A percentile compares a stretch with the other conserved stretches of the same genome.
phyloP scores from a whole-genome alignment of 2,888 invertebrate species.

The Heliconius ismenius region DNA sequence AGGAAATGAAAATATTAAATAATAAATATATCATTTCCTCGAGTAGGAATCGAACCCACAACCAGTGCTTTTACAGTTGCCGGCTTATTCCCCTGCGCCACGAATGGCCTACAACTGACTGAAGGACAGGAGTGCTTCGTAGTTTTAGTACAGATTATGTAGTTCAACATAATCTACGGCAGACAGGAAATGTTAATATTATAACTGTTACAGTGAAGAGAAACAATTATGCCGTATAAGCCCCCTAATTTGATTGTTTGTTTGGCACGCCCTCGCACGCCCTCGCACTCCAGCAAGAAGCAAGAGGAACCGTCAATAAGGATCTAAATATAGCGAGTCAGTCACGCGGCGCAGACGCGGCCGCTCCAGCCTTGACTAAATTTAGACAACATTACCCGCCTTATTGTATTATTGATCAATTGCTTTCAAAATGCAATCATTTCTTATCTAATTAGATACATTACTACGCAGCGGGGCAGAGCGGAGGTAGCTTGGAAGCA shows the following conservation, averaged over 20 bases:
- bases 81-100: no score
- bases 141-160: background rate
- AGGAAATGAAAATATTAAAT: no score
- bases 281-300: slow-evolving; percentile 41
- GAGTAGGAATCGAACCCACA: no score
- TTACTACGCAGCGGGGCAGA: background rate
- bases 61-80: no score
- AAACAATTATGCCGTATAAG: slow-evolving; percentile 12
- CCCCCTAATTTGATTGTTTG: slow-evolving; percentile 54
- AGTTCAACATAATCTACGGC: background rate
- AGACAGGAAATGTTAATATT: background rate
- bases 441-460: slow-evolving; percentile 7
- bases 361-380: slow-evolving; percentile 52
- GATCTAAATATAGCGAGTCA: slow-evolving; percentile 52
- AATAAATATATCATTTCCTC: no score
- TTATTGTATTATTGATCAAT: slow-evolving; percentile 33
- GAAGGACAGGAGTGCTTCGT: background rate
- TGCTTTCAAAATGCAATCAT: slow-evolving; percentile 15
- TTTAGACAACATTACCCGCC: slow-evolving; percentile 46
- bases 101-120: no score
- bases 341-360: slow-evolving; percentile 52
- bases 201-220: background rate
- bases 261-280: slow-evolving; percentile 64
- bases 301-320: slow-evolving; percentile 53
- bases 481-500: background rate